phyloP scores from a whole-genome alignment of 2,797 vertebrate genomes.

The Lithobates pipiens region DNA sequence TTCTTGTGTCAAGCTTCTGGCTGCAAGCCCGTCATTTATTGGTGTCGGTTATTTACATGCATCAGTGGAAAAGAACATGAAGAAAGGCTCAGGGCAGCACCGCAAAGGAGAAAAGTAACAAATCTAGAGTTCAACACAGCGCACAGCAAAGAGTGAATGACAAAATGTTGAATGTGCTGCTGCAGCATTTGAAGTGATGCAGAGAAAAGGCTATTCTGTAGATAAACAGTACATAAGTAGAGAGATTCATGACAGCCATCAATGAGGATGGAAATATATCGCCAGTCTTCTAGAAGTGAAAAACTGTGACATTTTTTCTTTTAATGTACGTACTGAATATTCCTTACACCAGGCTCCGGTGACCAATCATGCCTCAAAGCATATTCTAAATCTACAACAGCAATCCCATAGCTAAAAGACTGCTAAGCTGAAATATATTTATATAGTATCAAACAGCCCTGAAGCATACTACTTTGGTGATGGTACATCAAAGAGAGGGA shows the following conservation, averaged over 20 bases:
- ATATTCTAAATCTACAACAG: neutral
- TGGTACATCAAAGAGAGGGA: too few relatives aligned
- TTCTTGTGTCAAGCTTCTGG: slow-evolving; percentile 58
- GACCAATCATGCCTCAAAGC: neutral
- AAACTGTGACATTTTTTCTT: neutral
- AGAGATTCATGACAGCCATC: slow-evolving; percentile 45
- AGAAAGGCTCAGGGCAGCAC: slow-evolving; percentile 57
- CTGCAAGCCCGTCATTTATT: slow-evolving; percentile 59
- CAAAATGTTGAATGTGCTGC: slow-evolving; percentile 51
- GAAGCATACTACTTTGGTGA: too few relatives aligned
- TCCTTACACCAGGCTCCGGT: neutral
- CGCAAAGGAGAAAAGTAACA: slow-evolving; percentile 57
- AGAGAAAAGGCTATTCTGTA: slow-evolving; percentile 52
- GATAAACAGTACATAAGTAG: slow-evolving; percentile 53
- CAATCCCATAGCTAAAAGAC: too few relatives aligned
- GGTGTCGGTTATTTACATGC: slow-evolving; percentile 61
- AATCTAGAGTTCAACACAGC: slow-evolving; percentile 59
- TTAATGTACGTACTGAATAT: neutral
- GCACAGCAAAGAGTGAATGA: slow-evolving; percentile 53
- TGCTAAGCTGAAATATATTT: too few relatives aligned
- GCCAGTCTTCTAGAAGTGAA: slow-evolving; percentile 20
- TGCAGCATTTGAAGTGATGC: slow-evolving; percentile 42
- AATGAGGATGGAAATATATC: slow-evolving; percentile 32
- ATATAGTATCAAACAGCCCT: too few relatives aligned
- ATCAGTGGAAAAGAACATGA: slow-evolving; percentile 59